Evolutionary conservation across 2,888 invertebrate species (phyloP), one percentile per base, ranked within the genome.

Genomic region (Plagiodera versicolora): DNA sequence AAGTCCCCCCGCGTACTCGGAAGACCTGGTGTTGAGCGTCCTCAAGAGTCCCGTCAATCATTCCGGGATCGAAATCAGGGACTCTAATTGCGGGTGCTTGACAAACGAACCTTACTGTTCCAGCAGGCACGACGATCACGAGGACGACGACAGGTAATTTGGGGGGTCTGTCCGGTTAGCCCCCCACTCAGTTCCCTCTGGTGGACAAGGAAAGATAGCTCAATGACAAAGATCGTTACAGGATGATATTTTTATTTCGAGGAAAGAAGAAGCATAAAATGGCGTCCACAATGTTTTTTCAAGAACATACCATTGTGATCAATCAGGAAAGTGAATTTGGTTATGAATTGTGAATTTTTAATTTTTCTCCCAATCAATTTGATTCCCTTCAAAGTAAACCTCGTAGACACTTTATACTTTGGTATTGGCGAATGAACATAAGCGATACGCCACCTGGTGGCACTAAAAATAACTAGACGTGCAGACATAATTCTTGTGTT

Each of bases 1-100:
- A 10, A 57, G 57, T 11, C 64, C 60, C 56, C 63, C 66, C 5
- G 50, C 61, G 45, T 60, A 53, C 56, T 44, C 68, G 3, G 85
- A 85, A 69, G 85, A 86, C 74, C 76, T 86, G 66, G 84, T 86
- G 48, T 79, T 86, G 61, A 86, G 85, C 69, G 86, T 86, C 39
- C 80, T 86, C 58, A 85, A 86, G 72, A 83, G 85, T 58, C 86
- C 86, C 9, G 78, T 86, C 60, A 80, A 81, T 69, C 80, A 80
- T 74, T 76, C 81, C 67, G 76, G 75, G 59, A 71, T 57, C 49
- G 68, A 68, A 46, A 60, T 65, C 35, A 58, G 56, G 32, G 68
- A 68, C 39, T 66, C 68, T 39, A 64, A 58, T 50, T 69, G 67
- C 59, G 64, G 62, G n/a, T 59, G 60, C 35, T 59, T 64, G n/a